Conservation (phyloP, 2,797 vertebrate genomes). For the Cottoperca gobio region DNA sequence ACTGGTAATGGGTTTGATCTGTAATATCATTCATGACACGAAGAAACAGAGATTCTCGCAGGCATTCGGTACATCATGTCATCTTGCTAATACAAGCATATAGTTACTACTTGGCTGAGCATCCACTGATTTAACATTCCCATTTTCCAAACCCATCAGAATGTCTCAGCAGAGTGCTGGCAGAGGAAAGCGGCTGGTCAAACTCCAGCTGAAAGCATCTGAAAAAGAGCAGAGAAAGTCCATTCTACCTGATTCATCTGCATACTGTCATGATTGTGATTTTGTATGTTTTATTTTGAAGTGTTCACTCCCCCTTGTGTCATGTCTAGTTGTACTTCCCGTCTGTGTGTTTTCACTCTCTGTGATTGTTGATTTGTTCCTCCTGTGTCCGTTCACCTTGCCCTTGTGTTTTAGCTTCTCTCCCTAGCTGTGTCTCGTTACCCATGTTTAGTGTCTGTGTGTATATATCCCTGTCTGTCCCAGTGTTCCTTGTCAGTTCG, state of each 20-base stretch:
- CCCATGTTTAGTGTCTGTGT: no score
- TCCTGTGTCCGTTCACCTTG: no score
- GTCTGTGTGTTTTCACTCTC: no score
- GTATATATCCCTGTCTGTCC: no score
- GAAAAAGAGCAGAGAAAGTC: slow-evolving; percentile 10
- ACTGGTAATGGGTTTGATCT: slow-evolving; percentile 50
- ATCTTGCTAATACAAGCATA: slow-evolving; percentile 51
- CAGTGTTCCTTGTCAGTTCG: no score
- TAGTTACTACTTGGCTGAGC: slow-evolving; percentile 44
- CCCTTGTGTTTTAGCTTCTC: no score
- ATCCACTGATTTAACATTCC: slow-evolving; percentile 45
- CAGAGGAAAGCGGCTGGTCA: slow-evolving; percentile 18
- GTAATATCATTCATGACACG: slow-evolving; percentile 42
- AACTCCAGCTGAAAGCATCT: slow-evolving; percentile 30
- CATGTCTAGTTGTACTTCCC: no score
- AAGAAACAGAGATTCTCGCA: slow-evolving; percentile 22
- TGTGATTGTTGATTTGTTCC: no score
- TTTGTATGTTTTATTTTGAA: no score
- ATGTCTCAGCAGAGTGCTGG: slow-evolving; percentile 24
- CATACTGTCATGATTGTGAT: no score
- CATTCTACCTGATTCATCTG: slow-evolving; percentile 8
- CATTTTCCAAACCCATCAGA: slow-evolving; percentile 50
- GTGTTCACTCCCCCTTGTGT: no score
- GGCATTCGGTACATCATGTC: slow-evolving; percentile 44
- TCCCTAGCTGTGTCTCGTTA: no score